Evolutionary conservation across 2,888 invertebrate genomes (phyloP).

Genomic region (Luperina testacea): DNA sequence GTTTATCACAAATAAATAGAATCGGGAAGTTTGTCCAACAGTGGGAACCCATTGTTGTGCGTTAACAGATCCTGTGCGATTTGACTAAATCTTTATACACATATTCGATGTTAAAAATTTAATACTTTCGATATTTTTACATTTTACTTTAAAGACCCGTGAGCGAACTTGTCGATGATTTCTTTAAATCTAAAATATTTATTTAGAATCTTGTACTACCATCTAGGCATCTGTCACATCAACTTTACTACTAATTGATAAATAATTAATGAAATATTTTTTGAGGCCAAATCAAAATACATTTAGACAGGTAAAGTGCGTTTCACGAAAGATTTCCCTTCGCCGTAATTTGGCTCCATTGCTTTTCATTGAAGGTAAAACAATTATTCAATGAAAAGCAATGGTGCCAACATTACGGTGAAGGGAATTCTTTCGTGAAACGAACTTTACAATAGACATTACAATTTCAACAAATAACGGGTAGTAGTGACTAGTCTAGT

Average conservation of each 20-base stretch:
- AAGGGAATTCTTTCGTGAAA: too few relatives aligned
- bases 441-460: conserved; percentile 3
- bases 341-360: too few relatives aligned
- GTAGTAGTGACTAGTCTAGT: conserved; percentile 8
- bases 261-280: conserved; percentile 28
- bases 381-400: too few relatives aligned
- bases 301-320: neutral
- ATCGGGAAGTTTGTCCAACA: conserved; percentile 51
- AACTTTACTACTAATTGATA: conserved; percentile 35
- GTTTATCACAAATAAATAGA: conserved; percentile 66
- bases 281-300: conserved; percentile 19
- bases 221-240: conserved; percentile 31
- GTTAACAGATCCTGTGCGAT: conserved; percentile 56
- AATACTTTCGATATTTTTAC: conserved; percentile 58
- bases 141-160: conserved; percentile 74
- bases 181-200: conserved; percentile 41
- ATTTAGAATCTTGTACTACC: conserved; percentile 53
- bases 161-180: conserved; percentile 77
- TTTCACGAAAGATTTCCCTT: too few relatives aligned
- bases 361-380: too few relatives aligned
- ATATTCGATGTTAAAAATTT: conserved; percentile 73
- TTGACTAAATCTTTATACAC: conserved; percentile 53
- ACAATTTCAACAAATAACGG: conserved; percentile 24
- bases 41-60: conserved; percentile 63
- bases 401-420: too few relatives aligned